Percentiles rank a stretch among this genome's conserved stretches.
Conservation (phyloP, 2,888 invertebrate species). For the Mythimna loreyi region DNA sequence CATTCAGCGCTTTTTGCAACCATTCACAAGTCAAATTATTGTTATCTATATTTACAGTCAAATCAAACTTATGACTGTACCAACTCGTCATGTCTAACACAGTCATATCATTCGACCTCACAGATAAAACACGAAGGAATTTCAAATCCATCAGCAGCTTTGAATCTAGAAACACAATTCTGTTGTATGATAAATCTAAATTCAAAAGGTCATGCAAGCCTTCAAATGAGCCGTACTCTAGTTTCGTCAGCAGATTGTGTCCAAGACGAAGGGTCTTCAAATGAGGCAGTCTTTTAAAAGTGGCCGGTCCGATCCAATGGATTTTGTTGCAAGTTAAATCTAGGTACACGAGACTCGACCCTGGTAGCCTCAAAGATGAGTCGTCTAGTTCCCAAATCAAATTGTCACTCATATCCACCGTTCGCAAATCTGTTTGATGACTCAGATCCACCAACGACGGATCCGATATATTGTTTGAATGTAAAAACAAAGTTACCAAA, state of each 20-base stretch:
- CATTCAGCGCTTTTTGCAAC: constrained; percentile 77
- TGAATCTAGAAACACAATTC: constrained; percentile 76
- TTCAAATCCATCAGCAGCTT: constrained; percentile 81
- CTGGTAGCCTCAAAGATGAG: constrained; percentile 76
- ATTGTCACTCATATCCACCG: constrained; percentile 79
- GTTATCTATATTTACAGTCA: constrained; percentile 80
- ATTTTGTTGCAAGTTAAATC: constrained; percentile 81
- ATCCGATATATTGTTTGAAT: constrained; percentile 80
- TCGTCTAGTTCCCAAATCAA: constrained; percentile 73
- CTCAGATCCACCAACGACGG: constrained; percentile 72
- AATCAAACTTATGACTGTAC: constrained; percentile 75
- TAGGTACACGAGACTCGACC: constrained; percentile 67
- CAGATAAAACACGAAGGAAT: constrained; percentile 72
- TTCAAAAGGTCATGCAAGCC: constrained; percentile 73
- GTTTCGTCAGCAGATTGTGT: constrained; percentile 72
- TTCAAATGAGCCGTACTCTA: constrained; percentile 81
- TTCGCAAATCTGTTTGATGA: constrained; percentile 73
- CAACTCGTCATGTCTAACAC: constrained; percentile 77
- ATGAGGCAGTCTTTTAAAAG: constrained; percentile 73
- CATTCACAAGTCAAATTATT: constrained; percentile 83
- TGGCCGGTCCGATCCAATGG: constrained; percentile 74
- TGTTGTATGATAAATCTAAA: constrained; percentile 76
- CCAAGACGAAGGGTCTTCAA: constrained; percentile 77
- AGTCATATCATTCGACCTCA: constrained; percentile 76
- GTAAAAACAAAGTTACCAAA: constrained; percentile 73